Percentiles rank a stretch among this genome's conserved stretches.
These are phyloP conservation scores for Tretioscincus oriximinensis DNA, from an alignment of 2,113 vertebrate species.

Conservation along the genomic window DNA sequence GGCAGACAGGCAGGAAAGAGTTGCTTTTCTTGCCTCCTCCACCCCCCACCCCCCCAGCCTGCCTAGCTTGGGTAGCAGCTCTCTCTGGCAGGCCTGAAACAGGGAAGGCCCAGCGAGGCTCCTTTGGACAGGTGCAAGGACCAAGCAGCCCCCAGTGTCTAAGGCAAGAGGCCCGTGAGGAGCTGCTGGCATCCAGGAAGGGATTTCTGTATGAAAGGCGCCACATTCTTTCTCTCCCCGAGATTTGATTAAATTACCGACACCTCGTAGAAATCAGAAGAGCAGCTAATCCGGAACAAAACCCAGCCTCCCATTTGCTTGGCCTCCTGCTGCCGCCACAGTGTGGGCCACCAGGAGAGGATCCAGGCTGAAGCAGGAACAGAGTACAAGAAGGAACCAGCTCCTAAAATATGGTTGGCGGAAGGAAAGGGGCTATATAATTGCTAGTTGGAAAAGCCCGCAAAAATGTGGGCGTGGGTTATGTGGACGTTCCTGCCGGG, in stretches of 20 bases:
- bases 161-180: neutral
- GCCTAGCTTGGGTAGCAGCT: no score
- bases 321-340: neutral
- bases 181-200: neutral
- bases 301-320: neutral
- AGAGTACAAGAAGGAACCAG: no score
- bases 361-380: no score
- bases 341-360: no score
- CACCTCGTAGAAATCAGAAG: neutral
- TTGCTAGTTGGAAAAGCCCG: no score
- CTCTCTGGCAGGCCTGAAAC: neutral
- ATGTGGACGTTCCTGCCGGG: no score
- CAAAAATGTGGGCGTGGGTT: no score
- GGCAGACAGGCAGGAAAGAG: neutral
- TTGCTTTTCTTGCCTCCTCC: neutral
- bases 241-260: neutral
- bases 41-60: no score
- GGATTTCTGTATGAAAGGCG: rapidly evolving
- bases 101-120: neutral
- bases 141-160: neutral
- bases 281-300: neutral
- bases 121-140: neutral
- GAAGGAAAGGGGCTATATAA: no score
- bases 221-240: neutral
- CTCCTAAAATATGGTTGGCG: no score